Conservation (phyloP, 2,113 vertebrate species). For the Columba janthina region DNA sequence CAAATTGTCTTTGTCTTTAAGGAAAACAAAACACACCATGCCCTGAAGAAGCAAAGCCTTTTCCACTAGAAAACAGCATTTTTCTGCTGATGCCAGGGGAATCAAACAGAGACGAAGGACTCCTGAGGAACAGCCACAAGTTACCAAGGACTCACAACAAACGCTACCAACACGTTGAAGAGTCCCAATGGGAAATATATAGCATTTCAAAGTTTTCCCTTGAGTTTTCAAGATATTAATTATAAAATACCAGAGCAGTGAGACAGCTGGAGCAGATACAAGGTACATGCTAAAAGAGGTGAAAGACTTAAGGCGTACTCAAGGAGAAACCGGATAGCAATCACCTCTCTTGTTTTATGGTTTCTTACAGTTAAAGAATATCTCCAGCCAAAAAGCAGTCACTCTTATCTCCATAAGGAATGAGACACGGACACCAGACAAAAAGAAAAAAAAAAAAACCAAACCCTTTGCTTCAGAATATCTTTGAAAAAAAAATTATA, state of each 20-base stretch:
- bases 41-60: not conserved
- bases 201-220: slow-evolving; percentile 9
- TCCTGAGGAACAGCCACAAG: not conserved
- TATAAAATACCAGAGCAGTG: slow-evolving; percentile 24
- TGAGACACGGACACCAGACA: rapidly evolving
- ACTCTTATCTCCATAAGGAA: not conserved
- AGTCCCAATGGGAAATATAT: not conserved
- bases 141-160: slow-evolving; percentile 21
- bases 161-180: not conserved
- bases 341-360: not conserved
- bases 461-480: not conserved
- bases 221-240: slow-evolving; percentile 17
- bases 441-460: not conserved
- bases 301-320: not conserved
- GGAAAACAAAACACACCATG: not conserved
- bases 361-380: not conserved
- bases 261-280: slow-evolving; percentile 17
- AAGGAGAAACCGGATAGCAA: not conserved
- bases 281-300: not conserved
- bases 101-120: not conserved
- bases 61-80: not conserved
- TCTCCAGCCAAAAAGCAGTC: not conserved
- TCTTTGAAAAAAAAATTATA: not conserved
- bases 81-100: not conserved
- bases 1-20: not conserved